Evolutionary conservation across 2,113 vertebrate genomes (phyloP).

Genomic region (Collichthys lucidus): DNA sequence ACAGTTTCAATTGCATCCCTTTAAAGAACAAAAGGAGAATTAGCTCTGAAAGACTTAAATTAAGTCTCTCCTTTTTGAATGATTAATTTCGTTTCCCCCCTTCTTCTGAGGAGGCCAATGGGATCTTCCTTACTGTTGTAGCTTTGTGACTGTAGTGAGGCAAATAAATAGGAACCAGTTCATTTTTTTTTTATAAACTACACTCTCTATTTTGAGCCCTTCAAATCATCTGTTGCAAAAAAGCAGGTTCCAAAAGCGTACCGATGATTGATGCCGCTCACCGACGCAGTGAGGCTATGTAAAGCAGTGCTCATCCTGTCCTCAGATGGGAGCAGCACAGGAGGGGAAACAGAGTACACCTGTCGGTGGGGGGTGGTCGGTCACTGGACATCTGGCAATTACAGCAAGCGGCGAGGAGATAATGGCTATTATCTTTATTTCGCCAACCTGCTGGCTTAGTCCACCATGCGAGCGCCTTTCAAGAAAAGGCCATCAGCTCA

Average conservation of each 20-base stretch:
- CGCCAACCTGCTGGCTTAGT: constrained; percentile 59
- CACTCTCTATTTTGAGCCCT: neutral
- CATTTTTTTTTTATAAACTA: neutral
- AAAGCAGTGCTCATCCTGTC: constrained; percentile 27
- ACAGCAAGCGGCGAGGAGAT: constrained; percentile 60
- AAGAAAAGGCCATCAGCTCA: constrained; percentile 41
- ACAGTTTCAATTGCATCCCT: constrained; percentile 50
- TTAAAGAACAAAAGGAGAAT: constrained; percentile 70
- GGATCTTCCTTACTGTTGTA: constrained; percentile 26
- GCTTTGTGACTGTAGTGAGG: constrained; percentile 18
- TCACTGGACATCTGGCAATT: constrained; percentile 63
- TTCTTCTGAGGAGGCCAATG: constrained; percentile 23
- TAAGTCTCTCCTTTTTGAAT: constrained; percentile 45
- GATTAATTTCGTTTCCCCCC: constrained; percentile 8
- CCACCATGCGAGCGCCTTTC: constrained; percentile 30
- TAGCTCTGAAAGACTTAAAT: constrained; percentile 65
- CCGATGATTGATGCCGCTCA: constrained; percentile 17
- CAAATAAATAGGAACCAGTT: constrained; percentile 25
- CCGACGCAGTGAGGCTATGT: neutral
- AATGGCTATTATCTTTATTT: constrained; percentile 74
- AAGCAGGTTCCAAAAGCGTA: neutral
- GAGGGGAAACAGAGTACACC: constrained; percentile 34
- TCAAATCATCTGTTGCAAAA: constrained; percentile 11
- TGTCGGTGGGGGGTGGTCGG: constrained; percentile 42
- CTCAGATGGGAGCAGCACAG: constrained; percentile 25